Evolutionary conservation across 2,797 vertebrate species (phyloP).

Genomic region (Sebastes baramenuke): DNA sequence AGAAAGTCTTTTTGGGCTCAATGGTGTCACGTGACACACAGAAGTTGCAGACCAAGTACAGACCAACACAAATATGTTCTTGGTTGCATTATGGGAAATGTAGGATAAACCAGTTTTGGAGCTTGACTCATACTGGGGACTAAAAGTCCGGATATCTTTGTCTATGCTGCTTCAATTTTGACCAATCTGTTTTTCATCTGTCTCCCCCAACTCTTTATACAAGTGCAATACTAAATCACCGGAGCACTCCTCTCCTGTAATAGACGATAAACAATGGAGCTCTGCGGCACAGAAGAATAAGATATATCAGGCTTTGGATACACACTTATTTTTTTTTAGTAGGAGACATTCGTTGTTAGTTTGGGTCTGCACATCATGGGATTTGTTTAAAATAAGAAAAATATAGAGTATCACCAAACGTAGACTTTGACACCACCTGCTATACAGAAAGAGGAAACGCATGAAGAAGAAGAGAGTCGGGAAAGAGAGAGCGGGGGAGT

Average conservation of each 20-base stretch:
- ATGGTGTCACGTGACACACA: too few species aligned
- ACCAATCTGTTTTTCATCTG: neutral
- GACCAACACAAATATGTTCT: neutral
- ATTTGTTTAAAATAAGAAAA: neutral
- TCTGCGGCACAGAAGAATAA: neutral
- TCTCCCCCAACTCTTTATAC: neutral
- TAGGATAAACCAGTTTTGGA: too few species aligned
- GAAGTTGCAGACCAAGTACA: too few species aligned
- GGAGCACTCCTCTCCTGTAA: neutral
- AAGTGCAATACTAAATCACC: neutral
- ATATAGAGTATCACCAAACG: neutral
- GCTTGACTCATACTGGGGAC: too few species aligned
- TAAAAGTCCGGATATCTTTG: too few species aligned
- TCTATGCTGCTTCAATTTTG: too few species aligned
- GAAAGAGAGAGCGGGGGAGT: slow-evolving; percentile 8
- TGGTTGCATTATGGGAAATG: neutral
- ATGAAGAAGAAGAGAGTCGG: neutral
- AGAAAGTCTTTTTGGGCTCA: too few species aligned
- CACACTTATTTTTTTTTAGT: neutral
- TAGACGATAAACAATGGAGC: neutral
- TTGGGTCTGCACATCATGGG: neutral
- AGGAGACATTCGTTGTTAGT: neutral
- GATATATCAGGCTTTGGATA: neutral
- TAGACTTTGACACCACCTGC: neutral
- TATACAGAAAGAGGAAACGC: neutral